Percentiles rank a stretch among this genome's conserved stretches.
phyloP scores from a whole-genome alignment of 1,140 invertebrate species.

The Himalopsyche phryganea region DNA sequence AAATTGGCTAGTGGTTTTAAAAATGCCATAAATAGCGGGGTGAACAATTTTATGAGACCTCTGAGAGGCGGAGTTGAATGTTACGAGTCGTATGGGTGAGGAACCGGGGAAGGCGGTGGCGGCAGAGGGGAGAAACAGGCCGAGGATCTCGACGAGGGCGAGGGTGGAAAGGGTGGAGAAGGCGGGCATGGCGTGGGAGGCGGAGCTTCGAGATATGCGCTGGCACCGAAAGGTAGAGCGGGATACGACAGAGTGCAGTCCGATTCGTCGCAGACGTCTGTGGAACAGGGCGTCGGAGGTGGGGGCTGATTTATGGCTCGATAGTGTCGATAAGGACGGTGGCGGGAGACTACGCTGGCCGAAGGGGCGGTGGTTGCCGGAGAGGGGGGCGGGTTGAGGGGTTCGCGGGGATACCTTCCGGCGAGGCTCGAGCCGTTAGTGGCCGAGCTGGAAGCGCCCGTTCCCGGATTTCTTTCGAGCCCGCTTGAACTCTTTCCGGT shows the following conservation, averaged over 20 bases:
- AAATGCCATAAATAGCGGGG: no score
- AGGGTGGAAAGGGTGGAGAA: constrained; percentile 80
- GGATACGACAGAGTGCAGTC: constrained; percentile 63
- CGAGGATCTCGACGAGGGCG: constrained; percentile 71
- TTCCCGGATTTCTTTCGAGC: constrained; percentile 77
- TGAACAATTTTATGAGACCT: no score
- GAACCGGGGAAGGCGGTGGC: constrained; percentile 69
- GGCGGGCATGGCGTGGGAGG: constrained; percentile 84
- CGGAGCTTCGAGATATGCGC: constrained; percentile 66
- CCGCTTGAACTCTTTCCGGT: constrained; percentile 60
- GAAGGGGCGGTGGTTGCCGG: constrained; percentile 68
- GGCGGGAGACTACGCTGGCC: constrained; percentile 50
- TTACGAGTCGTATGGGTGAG: constrained; percentile 43
- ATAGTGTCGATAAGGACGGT: constrained; percentile 72
- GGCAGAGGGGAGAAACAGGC: constrained; percentile 71
- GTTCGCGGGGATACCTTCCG: constrained; percentile 71
- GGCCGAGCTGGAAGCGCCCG: constrained; percentile 74
- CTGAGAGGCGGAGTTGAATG: background rate
- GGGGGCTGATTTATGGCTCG: constrained; percentile 79
- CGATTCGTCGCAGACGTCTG: constrained; percentile 88
- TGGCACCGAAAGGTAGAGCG: constrained; percentile 39
- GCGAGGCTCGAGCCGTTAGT: constrained; percentile 53
- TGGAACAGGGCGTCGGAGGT: constrained; percentile 90
- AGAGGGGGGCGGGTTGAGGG: constrained; percentile 85
- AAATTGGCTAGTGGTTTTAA: no score